phyloP scores from a whole-genome alignment of 2,888 invertebrate genomes.

The Acanthoscelides obtectus region DNA sequence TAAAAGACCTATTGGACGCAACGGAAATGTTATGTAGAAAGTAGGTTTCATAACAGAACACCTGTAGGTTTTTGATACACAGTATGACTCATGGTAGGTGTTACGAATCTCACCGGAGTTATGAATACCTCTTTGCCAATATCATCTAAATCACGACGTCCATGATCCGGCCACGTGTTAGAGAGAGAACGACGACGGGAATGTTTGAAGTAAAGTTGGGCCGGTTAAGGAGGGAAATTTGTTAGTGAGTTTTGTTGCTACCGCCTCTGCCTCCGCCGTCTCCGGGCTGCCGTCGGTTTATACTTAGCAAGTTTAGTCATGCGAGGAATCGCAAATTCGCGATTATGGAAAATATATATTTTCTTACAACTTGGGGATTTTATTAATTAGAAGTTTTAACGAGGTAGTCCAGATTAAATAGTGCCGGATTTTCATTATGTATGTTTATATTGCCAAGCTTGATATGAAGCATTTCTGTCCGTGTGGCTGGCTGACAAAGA shows the following conservation, averaged over 20 bases:
- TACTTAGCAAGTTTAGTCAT: slow-evolving; percentile 45
- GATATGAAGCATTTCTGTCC: background rate
- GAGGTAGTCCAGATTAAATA: slow-evolving; percentile 24
- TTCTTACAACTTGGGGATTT: slow-evolving; percentile 32
- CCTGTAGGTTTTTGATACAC: too few relatives aligned
- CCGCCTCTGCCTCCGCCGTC: background rate
- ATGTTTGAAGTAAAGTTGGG: slow-evolving; percentile 25
- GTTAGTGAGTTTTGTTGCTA: slow-evolving; percentile 40
- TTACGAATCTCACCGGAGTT: too few relatives aligned
- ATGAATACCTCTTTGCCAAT: background rate
- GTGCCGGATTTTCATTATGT: slow-evolving; percentile 19
- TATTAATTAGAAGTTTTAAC: slow-evolving; percentile 29
- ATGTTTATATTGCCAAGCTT: slow-evolving; percentile 2
- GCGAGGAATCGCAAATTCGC: slow-evolving; percentile 45
- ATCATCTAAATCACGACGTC: background rate
- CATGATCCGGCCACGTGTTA: background rate
- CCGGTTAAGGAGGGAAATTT: slow-evolving; percentile 28
- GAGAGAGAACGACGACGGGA: slow-evolving; percentile 13
- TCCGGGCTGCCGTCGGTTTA: slow-evolving; percentile 31
- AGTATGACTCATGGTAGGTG: too few relatives aligned
- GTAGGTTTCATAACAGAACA: background rate
- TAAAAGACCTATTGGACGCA: too few relatives aligned
- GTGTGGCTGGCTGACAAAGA: background rate
- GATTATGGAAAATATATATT: slow-evolving; percentile 41
- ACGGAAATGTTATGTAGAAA: too few relatives aligned